Conservation (phyloP, 2,797 vertebrate species). For the Cacajao melanocephalus region DNA sequence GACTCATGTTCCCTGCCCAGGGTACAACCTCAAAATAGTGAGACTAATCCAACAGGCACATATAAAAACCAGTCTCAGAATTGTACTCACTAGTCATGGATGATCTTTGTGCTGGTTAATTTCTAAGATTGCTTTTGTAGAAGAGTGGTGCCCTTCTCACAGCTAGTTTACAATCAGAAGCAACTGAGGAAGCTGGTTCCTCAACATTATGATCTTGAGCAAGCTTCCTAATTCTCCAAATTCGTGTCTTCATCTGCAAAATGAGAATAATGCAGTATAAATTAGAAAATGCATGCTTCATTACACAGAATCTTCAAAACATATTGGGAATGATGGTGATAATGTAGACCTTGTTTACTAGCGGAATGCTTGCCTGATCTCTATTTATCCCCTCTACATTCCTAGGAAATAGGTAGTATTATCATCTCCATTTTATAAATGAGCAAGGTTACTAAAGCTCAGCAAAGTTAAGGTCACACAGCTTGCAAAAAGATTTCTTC, state of each 20-base stretch:
- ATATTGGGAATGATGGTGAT: neutral
- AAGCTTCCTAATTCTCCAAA: neutral
- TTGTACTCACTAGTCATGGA: neutral
- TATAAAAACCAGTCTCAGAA: neutral
- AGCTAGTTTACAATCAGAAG: neutral
- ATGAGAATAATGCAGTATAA: neutral
- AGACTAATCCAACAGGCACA: neutral
- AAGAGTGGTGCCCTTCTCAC: neutral
- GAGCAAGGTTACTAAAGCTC: neutral
- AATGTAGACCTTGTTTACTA: neutral
- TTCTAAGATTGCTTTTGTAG: neutral
- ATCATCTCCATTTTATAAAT: neutral
- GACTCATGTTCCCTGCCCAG: slow-evolving; percentile 47
- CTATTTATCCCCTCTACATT: neutral
- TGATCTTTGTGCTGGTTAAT: neutral
- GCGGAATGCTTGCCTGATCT: neutral
- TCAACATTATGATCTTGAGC: neutral
- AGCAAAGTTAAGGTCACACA: neutral
- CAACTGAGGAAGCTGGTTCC: neutral
- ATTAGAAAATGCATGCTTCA: neutral
- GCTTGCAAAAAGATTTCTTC: slow-evolving; percentile 33
- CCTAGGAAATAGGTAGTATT: neutral
- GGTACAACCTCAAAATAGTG: slow-evolving; percentile 21
- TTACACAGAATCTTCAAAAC: neutral
- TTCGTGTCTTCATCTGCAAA: neutral